Percentiles rank a stretch among this genome's conserved stretches.
These are phyloP conservation scores for Sesamia inferens DNA, from an alignment of 2,888 invertebrate genomes.

Conservation along the genomic window DNA sequence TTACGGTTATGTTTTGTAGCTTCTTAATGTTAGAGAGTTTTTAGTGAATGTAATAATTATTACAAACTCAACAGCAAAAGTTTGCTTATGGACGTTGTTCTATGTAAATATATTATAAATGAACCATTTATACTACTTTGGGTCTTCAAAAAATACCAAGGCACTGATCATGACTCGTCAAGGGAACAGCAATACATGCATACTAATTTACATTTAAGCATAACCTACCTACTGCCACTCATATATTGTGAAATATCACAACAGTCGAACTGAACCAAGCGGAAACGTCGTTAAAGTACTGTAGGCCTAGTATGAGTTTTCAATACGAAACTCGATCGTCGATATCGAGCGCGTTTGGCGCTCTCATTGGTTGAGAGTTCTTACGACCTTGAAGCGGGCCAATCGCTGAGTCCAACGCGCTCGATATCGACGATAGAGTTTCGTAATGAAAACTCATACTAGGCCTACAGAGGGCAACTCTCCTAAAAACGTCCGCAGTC, in stretches of 20 bases:
- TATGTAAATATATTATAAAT: background rate
- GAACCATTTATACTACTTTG: conserved; percentile 2
- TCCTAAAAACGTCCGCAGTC: too few relatives aligned
- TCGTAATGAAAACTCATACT: too few relatives aligned
- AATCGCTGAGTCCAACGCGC: too few relatives aligned
- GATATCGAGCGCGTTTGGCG: too few relatives aligned
- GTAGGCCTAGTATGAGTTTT: too few relatives aligned
- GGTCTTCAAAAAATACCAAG: conserved; percentile 38
- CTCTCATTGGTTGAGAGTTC: too few relatives aligned
- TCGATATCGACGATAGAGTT: too few relatives aligned
- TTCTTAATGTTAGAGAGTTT: background rate
- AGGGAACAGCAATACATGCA: conserved; percentile 48
- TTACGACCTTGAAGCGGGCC: too few relatives aligned
- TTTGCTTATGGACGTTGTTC: background rate
- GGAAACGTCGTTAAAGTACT: too few relatives aligned
- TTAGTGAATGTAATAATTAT: background rate
- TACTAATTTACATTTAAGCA: conserved; percentile 26
- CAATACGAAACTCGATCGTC: too few relatives aligned
- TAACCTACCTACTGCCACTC: background rate
- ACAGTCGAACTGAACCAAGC: background rate
- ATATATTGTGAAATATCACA: conserved; percentile 33
- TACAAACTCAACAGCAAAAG: background rate
- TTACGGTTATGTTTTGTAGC: conserved; percentile 9
- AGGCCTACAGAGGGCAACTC: too few relatives aligned
- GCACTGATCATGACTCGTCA: conserved; percentile 48